Evolutionary conservation across 2,888 invertebrate species (phyloP), one percentile per base, ranked within the genome.

Genomic region (Sepioteuthis lessoniana): DNA sequence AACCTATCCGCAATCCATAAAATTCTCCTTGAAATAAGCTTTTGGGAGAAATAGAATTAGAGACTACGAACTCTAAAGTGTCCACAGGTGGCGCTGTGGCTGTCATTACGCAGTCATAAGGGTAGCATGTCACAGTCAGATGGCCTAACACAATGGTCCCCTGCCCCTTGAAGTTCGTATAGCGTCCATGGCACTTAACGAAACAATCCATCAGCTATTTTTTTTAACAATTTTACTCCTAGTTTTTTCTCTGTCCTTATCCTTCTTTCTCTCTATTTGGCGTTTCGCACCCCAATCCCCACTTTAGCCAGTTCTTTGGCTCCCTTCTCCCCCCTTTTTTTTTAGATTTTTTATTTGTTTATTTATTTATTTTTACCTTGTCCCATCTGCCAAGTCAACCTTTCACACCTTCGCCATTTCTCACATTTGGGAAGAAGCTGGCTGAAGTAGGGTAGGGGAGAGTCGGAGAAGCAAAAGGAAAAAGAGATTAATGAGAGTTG

Each of bases 91-190:
- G 76, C n/a, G 76, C 76, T 76, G 76, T 35, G 10, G 76, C 16
- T 16, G 19, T 76, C 76, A 76, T 76, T n/a, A 76, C n/a, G n/a
- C 16, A 76, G n/a, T 76, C n/a, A 76, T 76, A 76, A 76, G 76
- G 76, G 76, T 76, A 76, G n/a, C 76, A 76, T 76, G 76, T 76
- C 76, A 76, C 76, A 76, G 76, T 76, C 76, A 76, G 76, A 76
- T 76, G 76, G 76, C 76, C 76, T 76, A 76, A n/a, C 76, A 76
- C 76, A 76, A 76, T 76, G 76, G 76, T 76, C 76, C 76, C 76
- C 76, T 76, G n/a, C 76, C 76, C 76, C 16, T 76, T 13, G n/a
- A 76, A 76, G n/a, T n/a, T 76, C n/a, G 76, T 76, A n/a, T 76
- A 76, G 76, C n/a, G 76, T 76, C n/a, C n/a, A n/a, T 5, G n/a